phyloP scores from a whole-genome alignment of 2,888 invertebrate species.

The Pollenia amentaria region DNA sequence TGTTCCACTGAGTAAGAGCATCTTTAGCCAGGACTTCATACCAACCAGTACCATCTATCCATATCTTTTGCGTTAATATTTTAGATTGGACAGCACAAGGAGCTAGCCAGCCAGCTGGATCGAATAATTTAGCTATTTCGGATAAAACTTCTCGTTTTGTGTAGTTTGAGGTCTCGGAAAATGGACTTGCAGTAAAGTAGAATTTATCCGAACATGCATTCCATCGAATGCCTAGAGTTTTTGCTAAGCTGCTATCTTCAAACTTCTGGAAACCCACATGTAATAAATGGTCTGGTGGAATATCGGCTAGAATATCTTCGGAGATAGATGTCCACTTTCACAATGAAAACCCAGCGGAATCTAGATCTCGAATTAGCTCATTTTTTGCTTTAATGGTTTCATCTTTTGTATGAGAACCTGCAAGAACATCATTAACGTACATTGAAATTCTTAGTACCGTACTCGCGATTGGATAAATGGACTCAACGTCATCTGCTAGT shows the following conservation, averaged over 20 bases:
- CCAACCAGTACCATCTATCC: constrained; percentile 10
- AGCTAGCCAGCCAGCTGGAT: neutral
- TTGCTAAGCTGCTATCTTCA: constrained; percentile 9
- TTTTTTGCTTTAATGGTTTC: too few relatives aligned
- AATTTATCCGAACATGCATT: constrained; percentile 6
- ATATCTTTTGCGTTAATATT: constrained; percentile 8
- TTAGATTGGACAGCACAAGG: neutral
- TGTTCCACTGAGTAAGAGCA: too few relatives aligned
- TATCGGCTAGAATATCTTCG: neutral
- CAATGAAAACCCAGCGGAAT: too few relatives aligned
- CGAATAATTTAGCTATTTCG: neutral
- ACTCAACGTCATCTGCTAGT: constrained; percentile 43
- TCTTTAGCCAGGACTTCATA: neutral
- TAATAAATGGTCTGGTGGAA: constrained; percentile 6
- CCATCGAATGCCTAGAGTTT: constrained; percentile 4
- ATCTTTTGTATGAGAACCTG: too few relatives aligned
- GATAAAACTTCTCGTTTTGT: neutral
- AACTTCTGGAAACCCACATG: constrained; percentile 13
- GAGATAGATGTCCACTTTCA: too few relatives aligned
- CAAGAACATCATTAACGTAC: constrained; percentile 70
- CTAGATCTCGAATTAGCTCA: neutral
- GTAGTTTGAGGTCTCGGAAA: neutral
- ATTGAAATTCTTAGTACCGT: constrained; percentile 44
- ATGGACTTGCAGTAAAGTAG: neutral
- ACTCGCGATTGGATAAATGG: constrained; percentile 55